Conservation (phyloP, 2,797 vertebrate genomes). For the Emys orbicularis region DNA sequence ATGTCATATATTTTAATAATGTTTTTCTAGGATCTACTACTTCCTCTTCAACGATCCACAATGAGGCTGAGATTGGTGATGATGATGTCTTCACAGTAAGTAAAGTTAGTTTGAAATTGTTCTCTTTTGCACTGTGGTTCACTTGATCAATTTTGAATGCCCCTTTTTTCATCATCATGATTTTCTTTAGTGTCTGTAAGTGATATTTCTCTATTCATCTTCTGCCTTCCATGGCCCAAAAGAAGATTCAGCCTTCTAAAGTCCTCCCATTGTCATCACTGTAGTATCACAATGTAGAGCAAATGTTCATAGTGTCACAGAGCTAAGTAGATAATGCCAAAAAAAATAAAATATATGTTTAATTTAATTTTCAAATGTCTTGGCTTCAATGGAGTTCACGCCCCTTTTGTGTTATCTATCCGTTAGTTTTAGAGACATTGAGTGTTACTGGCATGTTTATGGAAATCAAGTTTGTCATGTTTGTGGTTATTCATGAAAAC, state of each 20-base stretch:
- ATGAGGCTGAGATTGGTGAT: slow-evolving; percentile 96
- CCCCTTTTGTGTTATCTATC: neutral
- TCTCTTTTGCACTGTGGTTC: neutral
- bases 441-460: neutral
- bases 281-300: neutral
- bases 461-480: neutral
- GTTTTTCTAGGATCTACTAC: slow-evolving; percentile 92
- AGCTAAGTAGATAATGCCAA: neutral
- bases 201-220: neutral
- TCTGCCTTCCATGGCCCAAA: neutral
- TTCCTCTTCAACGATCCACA: slow-evolving; percentile 97
- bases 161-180: neutral
- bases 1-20: neutral
- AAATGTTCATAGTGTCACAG: neutral
- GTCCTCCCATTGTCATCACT: accelerated
- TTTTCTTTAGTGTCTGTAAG: neutral
- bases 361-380: neutral
- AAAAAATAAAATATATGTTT: neutral
- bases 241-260: neutral
- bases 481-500: neutral
- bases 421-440: neutral
- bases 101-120: neutral
- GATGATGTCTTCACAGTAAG: slow-evolving; percentile 99
- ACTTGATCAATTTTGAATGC: neutral
- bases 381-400: neutral